Evolutionary conservation across 2,888 invertebrate genomes (phyloP), one percentile per base, ranked within the genome.

Genomic region (Diarsia dahlii): DNA sequence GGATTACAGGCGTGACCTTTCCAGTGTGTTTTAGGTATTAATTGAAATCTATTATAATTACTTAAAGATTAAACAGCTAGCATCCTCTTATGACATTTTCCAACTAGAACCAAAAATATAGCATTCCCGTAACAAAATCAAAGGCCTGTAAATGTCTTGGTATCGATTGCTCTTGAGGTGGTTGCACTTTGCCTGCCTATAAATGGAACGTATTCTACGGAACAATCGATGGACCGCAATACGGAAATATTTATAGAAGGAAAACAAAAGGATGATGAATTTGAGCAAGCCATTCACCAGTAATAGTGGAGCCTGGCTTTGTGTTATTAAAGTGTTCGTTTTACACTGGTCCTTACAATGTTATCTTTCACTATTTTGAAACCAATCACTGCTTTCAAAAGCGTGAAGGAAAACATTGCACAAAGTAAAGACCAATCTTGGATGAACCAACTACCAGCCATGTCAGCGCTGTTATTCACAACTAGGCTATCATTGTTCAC

Each of bases 181-280:
- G 46, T 65, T 79, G 60, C n/a, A 66, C 66, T 56, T 48, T 2
- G 48, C n/a, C 12, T 45, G 8, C 15, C n/a, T 73, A 54, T 65
- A 79, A 58, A 66, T 68, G 15, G 68, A 74, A 58, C 52, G 0
- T 54, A 20, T 64, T 68, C 74, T n/a, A 39, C 20, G 45, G 23
- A 78, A 71, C 50, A 56, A 71, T 78, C 65, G 20, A 71, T 71
- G 20, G 8, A 69, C 50, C 3, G 18, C 34, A n/a, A 52, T 58
- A 68, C 45, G 15, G 23, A 74, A 62, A 48, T 45, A 28, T 28
- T 46, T 46, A 39, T 15, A 20, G 18, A 64, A 28, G 52, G 15
- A 64, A 9, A 13, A 12, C 2, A 2, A 48, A 39, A 58, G 18
- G 34, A n/a, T n/a, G 2, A 56, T 56, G 23, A 56, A 56, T 13